These are phyloP conservation scores for Eriocheir sinensis DNA, from an alignment of 1,140 invertebrate genomes.

Conservation along the genomic window DNA sequence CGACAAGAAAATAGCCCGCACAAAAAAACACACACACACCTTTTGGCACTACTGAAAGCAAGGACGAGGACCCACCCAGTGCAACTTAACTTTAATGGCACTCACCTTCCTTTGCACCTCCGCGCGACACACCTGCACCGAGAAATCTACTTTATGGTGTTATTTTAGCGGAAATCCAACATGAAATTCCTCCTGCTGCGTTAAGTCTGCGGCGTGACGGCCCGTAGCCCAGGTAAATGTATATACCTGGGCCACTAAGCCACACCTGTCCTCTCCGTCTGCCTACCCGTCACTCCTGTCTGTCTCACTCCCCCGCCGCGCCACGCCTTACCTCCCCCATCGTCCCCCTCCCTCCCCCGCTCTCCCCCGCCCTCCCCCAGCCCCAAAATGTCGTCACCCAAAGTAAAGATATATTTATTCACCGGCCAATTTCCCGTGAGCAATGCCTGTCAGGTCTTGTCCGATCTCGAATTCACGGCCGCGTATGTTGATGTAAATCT, in stretches of 20 bases:
- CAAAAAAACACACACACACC: too few relatives aligned
- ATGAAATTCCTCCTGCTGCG: background rate
- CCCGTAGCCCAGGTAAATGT: background rate
- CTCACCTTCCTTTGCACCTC: background rate
- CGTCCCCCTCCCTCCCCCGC: background rate
- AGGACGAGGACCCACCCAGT: background rate
- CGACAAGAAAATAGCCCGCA: too few relatives aligned
- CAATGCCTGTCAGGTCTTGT: background rate
- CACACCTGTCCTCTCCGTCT: background rate
- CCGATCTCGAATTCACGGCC: background rate
- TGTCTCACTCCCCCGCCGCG: background rate
- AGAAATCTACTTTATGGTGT: background rate
- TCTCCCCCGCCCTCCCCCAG: background rate
- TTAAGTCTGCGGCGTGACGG: background rate
- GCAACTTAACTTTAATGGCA: background rate
- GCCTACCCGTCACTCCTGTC: background rate
- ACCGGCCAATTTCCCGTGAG: background rate
- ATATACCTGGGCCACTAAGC: background rate
- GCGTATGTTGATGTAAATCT: background rate
- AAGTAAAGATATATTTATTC: slow-evolving; percentile 1
- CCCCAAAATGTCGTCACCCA: background rate
- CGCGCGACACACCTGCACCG: background rate
- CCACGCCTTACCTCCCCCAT: background rate
- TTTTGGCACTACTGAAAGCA: background rate
- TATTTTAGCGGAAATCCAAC: background rate